Percentiles rank a stretch among this genome's conserved stretches.
Evolutionary conservation across 2,113 vertebrate genomes (phyloP).

Genomic region (Syngnathoides biaculeatus): DNA sequence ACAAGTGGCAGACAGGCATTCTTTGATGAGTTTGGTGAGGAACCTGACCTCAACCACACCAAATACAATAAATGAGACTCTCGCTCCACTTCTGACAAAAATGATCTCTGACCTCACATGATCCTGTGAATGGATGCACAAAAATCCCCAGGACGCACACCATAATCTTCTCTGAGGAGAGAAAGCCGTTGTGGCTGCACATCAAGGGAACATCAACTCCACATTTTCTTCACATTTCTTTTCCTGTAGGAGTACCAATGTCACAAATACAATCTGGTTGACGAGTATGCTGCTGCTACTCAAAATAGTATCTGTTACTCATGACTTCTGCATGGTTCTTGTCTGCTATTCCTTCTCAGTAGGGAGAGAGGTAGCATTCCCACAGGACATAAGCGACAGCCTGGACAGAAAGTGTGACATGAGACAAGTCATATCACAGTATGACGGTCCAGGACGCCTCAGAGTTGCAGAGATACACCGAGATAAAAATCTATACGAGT

Average conservation of each 20-base stretch:
- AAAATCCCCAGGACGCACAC: neutral
- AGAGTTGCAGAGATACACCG: conserved; percentile 34
- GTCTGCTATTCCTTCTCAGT: conserved; percentile 5
- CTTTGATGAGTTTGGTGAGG: neutral
- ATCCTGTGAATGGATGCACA: neutral
- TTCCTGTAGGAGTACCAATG: too few species aligned
- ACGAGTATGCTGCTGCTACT: neutral
- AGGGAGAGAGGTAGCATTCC: neutral
- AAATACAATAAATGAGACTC: neutral
- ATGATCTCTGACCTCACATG: neutral
- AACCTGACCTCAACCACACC: neutral
- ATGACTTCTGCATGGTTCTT: neutral
- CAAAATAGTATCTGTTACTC: neutral
- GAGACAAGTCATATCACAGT: conserved; percentile 14
- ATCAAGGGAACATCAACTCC: neutral
- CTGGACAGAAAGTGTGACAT: neutral
- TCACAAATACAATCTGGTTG: neutral
- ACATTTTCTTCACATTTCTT: neutral
- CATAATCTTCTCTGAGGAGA: neutral
- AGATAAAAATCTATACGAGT: conserved; percentile 60
- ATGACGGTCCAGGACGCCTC: conserved; percentile 41
- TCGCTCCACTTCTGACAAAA: neutral
- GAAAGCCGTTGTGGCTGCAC: neutral
- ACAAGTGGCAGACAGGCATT: neutral
- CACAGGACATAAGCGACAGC: neutral